Percentiles rank a stretch among this genome's conserved stretches.
phyloP scores from a whole-genome alignment of 2,888 invertebrate species.

The Congeria kusceri region DNA sequence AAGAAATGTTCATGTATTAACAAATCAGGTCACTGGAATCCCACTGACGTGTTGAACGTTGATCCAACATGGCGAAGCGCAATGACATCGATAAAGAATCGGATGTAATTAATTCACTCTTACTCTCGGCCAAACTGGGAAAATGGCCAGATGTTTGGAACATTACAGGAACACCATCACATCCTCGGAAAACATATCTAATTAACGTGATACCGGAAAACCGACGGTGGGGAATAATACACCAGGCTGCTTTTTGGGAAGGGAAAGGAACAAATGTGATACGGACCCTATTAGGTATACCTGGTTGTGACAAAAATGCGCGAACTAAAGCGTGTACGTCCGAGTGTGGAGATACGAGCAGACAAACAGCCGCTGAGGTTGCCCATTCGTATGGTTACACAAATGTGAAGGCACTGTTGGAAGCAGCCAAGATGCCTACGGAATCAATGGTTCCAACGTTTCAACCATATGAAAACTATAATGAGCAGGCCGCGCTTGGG shows the following conservation, averaged over 20 bases:
- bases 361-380: neutral
- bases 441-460: constrained; percentile 13
- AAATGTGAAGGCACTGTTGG: neutral
- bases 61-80: too few relatives aligned
- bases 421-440: neutral
- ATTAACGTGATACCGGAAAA: constrained; percentile 64
- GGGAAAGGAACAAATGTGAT: constrained; percentile 36
- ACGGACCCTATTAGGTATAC: constrained; percentile 33
- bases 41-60: too few relatives aligned
- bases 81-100: too few relatives aligned
- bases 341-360: constrained; percentile 19
- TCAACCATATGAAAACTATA: constrained; percentile 14
- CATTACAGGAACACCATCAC: constrained; percentile 47
- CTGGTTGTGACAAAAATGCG: constrained; percentile 30
- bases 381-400: neutral
- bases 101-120: too few relatives aligned
- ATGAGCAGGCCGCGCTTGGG: constrained; percentile 17
- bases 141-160: constrained; percentile 52
- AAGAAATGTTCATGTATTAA: too few relatives aligned
- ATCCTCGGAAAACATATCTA: constrained; percentile 42
- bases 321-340: constrained; percentile 35
- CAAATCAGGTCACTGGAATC: too few relatives aligned
- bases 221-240: constrained; percentile 62
- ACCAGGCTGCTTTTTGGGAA: constrained; percentile 63
- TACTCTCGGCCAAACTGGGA: too few relatives aligned